These are phyloP conservation scores for Pogoniulus pusillus DNA, from an alignment of 2,797 vertebrate species.

Conservation along the genomic window DNA sequence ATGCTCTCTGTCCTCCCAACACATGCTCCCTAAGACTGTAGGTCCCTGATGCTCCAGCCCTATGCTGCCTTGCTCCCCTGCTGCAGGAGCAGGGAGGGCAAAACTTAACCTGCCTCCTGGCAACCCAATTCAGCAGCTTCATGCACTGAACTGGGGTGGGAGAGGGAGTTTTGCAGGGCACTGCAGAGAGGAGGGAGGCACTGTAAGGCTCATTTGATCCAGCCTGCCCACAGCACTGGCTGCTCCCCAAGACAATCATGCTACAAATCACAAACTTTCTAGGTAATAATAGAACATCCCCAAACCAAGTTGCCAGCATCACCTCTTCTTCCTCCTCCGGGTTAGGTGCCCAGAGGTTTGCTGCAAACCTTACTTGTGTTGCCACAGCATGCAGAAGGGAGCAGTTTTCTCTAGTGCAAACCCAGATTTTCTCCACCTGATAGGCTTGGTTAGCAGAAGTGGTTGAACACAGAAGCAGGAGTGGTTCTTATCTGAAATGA, in stretches of 20 bases:
- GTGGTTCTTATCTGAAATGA: background rate
- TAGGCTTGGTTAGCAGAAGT: background rate
- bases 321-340: background rate
- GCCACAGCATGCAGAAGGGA: background rate
- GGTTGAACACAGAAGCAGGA: background rate
- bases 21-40: background rate
- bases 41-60: background rate
- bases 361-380: background rate
- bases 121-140: background rate
- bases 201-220: background rate
- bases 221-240: background rate
- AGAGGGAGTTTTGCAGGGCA: background rate
- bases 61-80: rapidly evolving
- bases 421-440: background rate
- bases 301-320: background rate
- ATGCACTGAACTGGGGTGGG: rapidly evolving
- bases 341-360: background rate
- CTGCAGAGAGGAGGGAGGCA: background rate
- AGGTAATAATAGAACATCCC: background rate
- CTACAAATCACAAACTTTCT: background rate
- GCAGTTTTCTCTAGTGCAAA: background rate
- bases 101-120: background rate
- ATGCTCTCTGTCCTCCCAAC: background rate
- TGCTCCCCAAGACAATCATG: background rate
- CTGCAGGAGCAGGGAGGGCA: background rate